phyloP scores from a whole-genome alignment of 2,888 invertebrate species.

The Chrysopilus asiliformis region DNA sequence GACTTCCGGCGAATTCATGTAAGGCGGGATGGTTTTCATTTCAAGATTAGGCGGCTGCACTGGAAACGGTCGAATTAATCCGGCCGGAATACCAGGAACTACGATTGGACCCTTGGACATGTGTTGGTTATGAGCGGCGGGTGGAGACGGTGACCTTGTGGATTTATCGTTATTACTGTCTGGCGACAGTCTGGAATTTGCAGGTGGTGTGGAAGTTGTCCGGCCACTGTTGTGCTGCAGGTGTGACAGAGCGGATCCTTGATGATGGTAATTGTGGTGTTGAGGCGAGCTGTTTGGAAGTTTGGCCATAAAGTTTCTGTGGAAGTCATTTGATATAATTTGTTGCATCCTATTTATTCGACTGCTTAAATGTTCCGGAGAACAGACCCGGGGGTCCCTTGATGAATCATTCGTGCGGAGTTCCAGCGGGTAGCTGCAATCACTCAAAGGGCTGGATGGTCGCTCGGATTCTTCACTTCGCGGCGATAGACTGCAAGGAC shows the following conservation, averaged over 20 bases:
- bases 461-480: constrained; percentile 14
- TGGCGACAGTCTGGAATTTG: background rate
- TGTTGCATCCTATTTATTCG: background rate
- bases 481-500: constrained; percentile 11
- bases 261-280: background rate
- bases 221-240: background rate
- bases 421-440: constrained; percentile 21
- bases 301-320: constrained; percentile 3
- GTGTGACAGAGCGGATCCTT: background rate
- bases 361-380: background rate
- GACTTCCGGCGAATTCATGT: constrained; percentile 13
- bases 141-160: constrained; percentile 18
- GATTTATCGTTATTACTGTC: background rate
- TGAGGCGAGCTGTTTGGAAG: background rate
- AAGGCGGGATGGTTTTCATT: constrained; percentile 12
- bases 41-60: constrained; percentile 23
- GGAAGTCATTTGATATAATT: constrained; percentile 4
- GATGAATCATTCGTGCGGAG: constrained; percentile 17
- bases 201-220: background rate
- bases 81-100: constrained; percentile 24
- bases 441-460: constrained; percentile 13
- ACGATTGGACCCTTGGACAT: constrained; percentile 31
- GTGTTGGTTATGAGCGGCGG: constrained; percentile 10
- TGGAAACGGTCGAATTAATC: constrained; percentile 32
- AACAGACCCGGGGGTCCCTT: too few species aligned